Evolutionary conservation across 1,140 invertebrate species (phyloP).

Genomic region (Platyura marginata): DNA sequence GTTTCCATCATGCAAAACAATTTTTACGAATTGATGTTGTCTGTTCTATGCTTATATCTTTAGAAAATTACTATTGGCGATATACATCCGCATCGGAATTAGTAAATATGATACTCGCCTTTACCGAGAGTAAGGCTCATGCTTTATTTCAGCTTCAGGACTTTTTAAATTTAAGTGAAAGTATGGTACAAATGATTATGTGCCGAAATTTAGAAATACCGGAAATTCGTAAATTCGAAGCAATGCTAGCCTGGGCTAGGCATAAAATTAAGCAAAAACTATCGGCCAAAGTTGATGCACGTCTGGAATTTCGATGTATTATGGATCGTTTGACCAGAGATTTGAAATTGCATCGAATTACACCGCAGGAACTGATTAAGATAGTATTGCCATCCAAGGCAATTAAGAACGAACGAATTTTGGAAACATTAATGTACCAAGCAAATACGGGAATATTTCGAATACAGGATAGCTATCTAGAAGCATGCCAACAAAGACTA

Average conservation of each 20-base stretch:
- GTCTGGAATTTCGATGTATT: conserved; percentile 77
- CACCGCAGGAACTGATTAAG: conserved; percentile 82
- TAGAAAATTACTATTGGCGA: conserved; percentile 91
- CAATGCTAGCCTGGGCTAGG: conserved; percentile 77
- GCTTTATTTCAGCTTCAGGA: conserved; percentile 66
- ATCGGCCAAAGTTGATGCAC: conserved; percentile 59
- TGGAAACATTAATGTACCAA: conserved; percentile 85
- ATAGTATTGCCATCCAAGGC: conserved; percentile 83
- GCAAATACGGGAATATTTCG: conserved; percentile 84
- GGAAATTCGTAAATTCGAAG: conserved; percentile 85
- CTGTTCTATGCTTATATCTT: conserved; percentile 75
- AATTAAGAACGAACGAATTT: conserved; percentile 79
- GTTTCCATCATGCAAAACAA: conserved; percentile 89
- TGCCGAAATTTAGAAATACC: conserved; percentile 65
- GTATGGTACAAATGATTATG: conserved; percentile 92
- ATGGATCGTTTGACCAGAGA: conserved; percentile 80
- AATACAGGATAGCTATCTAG: conserved; percentile 70
- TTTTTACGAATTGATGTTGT: conserved; percentile 81
- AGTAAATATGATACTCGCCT: conserved; percentile 85
- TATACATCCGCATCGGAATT: conserved; percentile 85
- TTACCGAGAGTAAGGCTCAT: conserved; percentile 68
- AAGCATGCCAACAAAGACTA: conserved; percentile 68
- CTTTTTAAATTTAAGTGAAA: conserved; percentile 75
- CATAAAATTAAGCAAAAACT: conserved; percentile 58
- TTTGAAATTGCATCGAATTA: conserved; percentile 76